A percentile compares a stretch with the other conserved stretches of the same genome.
Conservation (phyloP, 2,113 vertebrate genomes). For the Melospiza melodia region DNA sequence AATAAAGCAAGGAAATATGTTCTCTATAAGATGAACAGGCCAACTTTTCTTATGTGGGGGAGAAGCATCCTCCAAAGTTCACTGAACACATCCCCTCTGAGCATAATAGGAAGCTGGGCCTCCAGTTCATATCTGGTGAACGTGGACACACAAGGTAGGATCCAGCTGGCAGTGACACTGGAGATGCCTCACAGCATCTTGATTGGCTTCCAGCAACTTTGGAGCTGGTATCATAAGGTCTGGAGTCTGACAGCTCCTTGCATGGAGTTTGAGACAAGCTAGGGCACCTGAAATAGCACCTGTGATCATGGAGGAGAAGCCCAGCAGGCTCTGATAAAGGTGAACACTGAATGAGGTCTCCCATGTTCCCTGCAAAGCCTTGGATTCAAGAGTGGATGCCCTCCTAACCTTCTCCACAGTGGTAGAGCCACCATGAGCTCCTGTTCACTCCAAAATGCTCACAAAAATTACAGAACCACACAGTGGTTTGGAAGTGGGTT, state of each 20-base stretch:
- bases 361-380: accelerated
- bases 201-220: background rate
- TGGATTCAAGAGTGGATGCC: background rate
- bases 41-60: background rate
- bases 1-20: conserved; percentile 55
- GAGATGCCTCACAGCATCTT: background rate
- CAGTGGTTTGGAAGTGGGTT: background rate
- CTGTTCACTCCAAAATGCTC: accelerated
- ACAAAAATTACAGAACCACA: background rate
- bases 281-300: background rate
- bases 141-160: accelerated
- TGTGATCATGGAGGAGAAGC: background rate
- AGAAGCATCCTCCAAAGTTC: background rate
- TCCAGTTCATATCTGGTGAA: background rate
- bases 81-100: background rate
- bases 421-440: background rate
- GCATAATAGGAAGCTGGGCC: background rate
- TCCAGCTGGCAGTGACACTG: background rate
- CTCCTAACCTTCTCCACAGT: background rate
- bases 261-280: background rate
- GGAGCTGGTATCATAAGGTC: background rate
- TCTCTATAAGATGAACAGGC: background rate
- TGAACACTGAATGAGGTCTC: background rate
- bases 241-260: background rate
- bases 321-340: background rate